Evolutionary conservation across 2,797 vertebrate species (phyloP), one percentile per base, ranked within the genome.

Genomic region (Myotis planiceps): DNA sequence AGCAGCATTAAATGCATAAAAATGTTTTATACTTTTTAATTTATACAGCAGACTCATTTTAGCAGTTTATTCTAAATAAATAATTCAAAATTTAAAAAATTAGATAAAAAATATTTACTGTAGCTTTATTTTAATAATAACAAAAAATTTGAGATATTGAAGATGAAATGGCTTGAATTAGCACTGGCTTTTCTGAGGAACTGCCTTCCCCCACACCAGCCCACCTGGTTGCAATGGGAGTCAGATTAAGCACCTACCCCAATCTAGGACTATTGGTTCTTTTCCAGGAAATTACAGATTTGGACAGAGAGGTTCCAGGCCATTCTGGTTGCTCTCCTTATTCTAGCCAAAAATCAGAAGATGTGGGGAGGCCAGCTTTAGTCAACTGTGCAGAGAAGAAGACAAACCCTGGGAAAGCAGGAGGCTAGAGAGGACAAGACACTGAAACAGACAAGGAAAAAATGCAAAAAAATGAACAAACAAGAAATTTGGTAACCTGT

Each of bases 101-200:
- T 80, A 74, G 39, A 32, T 81, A 16, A 89, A 74, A 92, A 88
- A 65, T 84, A 25, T 37, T 79, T 89, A 25, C 34, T 91, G 19
- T 66, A 95, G 49, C 34, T 90, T 94, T 84, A 83, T 69, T 79
- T 88, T 86, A 76, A 79, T 29, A 90, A 63, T 16, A 93, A 81
- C n/a, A 83, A 55, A 74, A 89, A 71, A 47, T 18, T 49, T 87
- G 34, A 9, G 86, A 60, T 85, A 86, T 85, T 18, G 69, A 60
- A 79, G 51, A 80, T 72, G 34, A 89, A 94, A 93, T 83, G 60
- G 2, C 21, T 58, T 76, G 51, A 15, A 84, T 21, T 85, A 29
- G 58, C 58, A 29, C 58, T 60, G 12, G 27, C 58, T 66, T 94
- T 97, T 32, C 71, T 94, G 51, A 89, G 76, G 63, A 71, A 69